Evolutionary conservation across 2,797 vertebrate genomes (phyloP).

Genomic region (Macrochelys suwanniensis): DNA sequence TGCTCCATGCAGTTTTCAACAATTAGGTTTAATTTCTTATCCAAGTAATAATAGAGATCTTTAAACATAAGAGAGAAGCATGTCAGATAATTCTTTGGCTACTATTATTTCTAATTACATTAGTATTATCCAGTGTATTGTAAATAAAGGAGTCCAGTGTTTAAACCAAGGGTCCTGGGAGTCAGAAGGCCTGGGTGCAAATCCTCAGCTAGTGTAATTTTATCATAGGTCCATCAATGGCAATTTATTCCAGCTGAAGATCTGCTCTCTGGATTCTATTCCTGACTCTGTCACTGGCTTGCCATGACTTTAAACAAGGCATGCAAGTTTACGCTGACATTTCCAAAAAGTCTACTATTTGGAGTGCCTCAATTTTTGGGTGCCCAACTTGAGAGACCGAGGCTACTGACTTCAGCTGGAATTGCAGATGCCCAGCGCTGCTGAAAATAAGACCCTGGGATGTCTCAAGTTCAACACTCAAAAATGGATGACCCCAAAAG

Average conservation of each 20-base stretch:
- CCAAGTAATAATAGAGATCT: slow-evolving; percentile 38
- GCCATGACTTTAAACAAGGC: accelerated
- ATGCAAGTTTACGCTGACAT: not conserved
- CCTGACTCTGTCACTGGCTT: not conserved
- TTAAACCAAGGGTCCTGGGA: slow-evolving; percentile 27
- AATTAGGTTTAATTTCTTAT: slow-evolving; percentile 62
- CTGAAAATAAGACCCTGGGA: accelerated
- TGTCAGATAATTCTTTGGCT: not conserved
- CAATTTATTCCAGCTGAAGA: not conserved
- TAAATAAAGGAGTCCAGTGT: slow-evolving; percentile 37
- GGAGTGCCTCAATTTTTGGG: not conserved
- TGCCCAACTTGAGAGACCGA: accelerated
- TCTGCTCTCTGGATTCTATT: slow-evolving; percentile 8
- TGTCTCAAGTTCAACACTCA: not conserved
- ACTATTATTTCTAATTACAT: slow-evolving; percentile 40
- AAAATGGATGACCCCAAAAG: not conserved
- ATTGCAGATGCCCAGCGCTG: accelerated
- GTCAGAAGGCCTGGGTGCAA: slow-evolving; percentile 30
- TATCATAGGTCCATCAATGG: not conserved
- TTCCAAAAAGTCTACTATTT: not conserved
- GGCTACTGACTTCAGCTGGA: not conserved
- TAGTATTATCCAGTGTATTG: slow-evolving; percentile 2
- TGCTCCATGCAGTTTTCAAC: not conserved
- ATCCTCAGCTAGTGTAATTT: not conserved
- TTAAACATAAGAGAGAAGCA: slow-evolving; percentile 2